phyloP scores from a whole-genome alignment of 2,113 vertebrate species.

The Coryphaenoides rupestris region DNA sequence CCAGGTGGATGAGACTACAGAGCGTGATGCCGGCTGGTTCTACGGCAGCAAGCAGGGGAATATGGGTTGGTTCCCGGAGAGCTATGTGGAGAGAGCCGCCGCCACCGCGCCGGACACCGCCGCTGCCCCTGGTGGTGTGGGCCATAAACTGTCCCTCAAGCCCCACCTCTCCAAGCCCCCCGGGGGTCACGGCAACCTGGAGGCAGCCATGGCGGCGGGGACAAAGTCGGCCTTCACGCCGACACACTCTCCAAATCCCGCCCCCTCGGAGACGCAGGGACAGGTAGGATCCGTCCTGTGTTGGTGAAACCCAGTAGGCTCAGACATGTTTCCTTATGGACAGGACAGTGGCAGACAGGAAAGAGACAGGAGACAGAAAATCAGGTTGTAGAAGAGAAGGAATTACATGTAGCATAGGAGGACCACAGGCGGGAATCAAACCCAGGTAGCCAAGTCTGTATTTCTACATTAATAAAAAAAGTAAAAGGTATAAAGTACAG shows the following conservation, averaged over 20 bases:
- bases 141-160: constrained; percentile 80
- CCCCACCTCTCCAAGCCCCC: constrained; percentile 77
- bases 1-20: constrained; percentile 87
- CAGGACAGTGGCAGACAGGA: too few species aligned
- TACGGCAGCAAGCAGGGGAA: constrained; percentile 85
- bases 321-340: too few species aligned
- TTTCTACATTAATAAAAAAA: background rate
- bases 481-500: background rate
- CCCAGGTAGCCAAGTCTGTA: too few species aligned
- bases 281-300: constrained; percentile 74
- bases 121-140: constrained; percentile 36
- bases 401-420: too few species aligned
- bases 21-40: constrained; percentile 90
- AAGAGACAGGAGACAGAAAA: too few species aligned
- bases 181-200: constrained; percentile 40
- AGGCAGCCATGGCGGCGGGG: constrained; percentile 74
- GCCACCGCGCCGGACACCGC: constrained; percentile 60
- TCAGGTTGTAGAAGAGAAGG: too few species aligned
- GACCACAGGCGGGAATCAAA: too few species aligned
- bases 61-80: constrained; percentile 94
- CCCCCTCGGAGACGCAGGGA: constrained; percentile 77
- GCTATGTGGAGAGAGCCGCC: constrained; percentile 84
- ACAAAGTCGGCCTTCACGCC: constrained; percentile 92
- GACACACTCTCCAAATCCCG: constrained; percentile 82
- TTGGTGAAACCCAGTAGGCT: background rate